These are phyloP conservation scores for Andrena hattorfiana DNA, from an alignment of 2,888 invertebrate species.

Conservation along the genomic window DNA sequence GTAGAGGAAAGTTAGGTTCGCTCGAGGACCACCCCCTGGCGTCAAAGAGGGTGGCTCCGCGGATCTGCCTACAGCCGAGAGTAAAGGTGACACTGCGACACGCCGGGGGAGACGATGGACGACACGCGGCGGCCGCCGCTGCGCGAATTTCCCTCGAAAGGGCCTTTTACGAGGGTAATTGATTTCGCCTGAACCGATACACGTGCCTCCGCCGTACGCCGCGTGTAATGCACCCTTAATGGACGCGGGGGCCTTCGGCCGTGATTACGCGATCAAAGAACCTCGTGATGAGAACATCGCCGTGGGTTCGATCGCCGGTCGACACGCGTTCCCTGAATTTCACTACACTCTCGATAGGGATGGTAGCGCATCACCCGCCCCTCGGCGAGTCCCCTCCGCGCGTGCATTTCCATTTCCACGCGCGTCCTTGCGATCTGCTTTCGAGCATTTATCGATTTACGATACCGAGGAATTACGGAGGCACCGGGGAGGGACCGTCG, in stretches of 20 bases:
- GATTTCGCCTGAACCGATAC: slow-evolving; percentile 82
- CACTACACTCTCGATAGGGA: background rate
- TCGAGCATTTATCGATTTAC: slow-evolving; percentile 52
- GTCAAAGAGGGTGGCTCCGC: slow-evolving; percentile 9
- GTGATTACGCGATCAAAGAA: slow-evolving; percentile 29
- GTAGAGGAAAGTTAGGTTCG: slow-evolving; percentile 48
- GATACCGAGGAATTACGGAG: slow-evolving; percentile 29
- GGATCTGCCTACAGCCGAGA: slow-evolving; percentile 57
- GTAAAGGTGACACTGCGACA: slow-evolving; percentile 57
- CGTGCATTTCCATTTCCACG: slow-evolving; percentile 33
- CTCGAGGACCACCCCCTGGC: slow-evolving; percentile 20
- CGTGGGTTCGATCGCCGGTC: slow-evolving; percentile 15
- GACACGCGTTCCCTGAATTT: slow-evolving; percentile 18
- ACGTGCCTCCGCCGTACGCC: slow-evolving; percentile 32
- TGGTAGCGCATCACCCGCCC: no score
- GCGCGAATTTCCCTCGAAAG: slow-evolving; percentile 78
- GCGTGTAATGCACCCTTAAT: slow-evolving; percentile 72
- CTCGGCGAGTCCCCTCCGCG: background rate
- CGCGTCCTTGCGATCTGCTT: slow-evolving; percentile 38
- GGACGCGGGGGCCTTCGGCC: slow-evolving; percentile 30
- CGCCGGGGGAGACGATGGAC: slow-evolving; percentile 59
- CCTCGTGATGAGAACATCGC: slow-evolving; percentile 7
- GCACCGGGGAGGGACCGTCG: slow-evolving; percentile 22
- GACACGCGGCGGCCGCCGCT: slow-evolving; percentile 66
- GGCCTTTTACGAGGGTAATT: slow-evolving; percentile 83